phyloP scores from a whole-genome alignment of 2,113 vertebrate species.

The Lucifuga dentata region DNA sequence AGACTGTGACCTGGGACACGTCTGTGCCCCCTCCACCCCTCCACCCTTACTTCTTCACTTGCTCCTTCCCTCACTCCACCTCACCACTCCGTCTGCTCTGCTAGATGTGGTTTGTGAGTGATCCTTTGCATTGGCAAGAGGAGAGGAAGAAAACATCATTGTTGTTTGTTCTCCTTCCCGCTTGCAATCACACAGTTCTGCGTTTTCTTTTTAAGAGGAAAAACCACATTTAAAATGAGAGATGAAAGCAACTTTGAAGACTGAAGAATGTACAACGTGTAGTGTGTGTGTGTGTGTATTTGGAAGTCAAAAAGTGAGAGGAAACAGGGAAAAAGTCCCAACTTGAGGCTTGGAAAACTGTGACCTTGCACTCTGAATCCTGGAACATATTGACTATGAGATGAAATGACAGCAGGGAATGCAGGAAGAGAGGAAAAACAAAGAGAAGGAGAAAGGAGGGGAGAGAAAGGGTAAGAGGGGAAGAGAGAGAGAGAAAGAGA shows the following conservation, averaged over 20 bases:
- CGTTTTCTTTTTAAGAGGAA: constrained; percentile 18
- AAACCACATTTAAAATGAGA: constrained; percentile 34
- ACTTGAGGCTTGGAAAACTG: constrained; percentile 67
- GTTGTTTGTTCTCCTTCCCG: constrained; percentile 44
- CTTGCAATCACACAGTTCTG: constrained; percentile 21
- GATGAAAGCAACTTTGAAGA: constrained; percentile 18
- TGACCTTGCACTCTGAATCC: constrained; percentile 70
- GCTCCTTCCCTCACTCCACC: neutral
- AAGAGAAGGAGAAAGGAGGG: neutral
- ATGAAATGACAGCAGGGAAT: constrained; percentile 16
- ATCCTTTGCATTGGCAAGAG: constrained; percentile 28
- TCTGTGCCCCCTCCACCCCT: neutral
- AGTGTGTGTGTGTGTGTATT: constrained; percentile 9
- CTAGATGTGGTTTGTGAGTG: constrained; percentile 53
- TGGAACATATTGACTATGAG: constrained; percentile 46
- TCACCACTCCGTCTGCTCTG: constrained; percentile 15
- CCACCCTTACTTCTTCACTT: neutral
- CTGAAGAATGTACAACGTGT: constrained; percentile 18
- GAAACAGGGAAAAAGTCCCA: constrained; percentile 56
- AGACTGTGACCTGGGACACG: constrained; percentile 42
- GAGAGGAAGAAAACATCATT: constrained; percentile 22
- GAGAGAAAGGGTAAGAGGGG: neutral
- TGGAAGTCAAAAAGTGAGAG: constrained; percentile 18
- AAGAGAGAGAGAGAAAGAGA: constrained; percentile 8
- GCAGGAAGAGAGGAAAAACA: neutral